Conservation (phyloP, 2,797 vertebrate genomes). For the Crax fasciolata region DNA sequence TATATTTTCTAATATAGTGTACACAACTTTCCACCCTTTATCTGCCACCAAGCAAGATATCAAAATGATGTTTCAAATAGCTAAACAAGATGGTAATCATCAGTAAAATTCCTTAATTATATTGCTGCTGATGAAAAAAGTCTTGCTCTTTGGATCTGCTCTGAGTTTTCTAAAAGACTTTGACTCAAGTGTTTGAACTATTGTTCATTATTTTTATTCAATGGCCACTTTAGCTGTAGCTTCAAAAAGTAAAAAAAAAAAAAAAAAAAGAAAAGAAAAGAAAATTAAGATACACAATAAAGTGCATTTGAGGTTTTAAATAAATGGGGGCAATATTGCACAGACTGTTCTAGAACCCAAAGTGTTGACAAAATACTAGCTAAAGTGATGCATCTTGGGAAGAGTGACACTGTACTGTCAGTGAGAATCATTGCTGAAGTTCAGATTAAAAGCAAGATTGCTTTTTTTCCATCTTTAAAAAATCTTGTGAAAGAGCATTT, state of each 20-base stretch:
- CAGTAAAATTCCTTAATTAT: neutral
- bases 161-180: neutral
- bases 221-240: neutral
- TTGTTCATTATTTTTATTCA: neutral
- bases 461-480: neutral
- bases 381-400: neutral
- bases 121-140: neutral
- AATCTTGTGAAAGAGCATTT: neutral
- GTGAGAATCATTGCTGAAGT: neutral
- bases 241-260: neutral
- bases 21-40: neutral
- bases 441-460: neutral
- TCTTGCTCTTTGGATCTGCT: neutral
- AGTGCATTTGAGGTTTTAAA: neutral
- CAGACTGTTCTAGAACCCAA: neutral
- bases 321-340: neutral
- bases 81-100: accelerated
- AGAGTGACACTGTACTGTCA: neutral
- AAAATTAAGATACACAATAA: neutral
- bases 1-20: neutral
- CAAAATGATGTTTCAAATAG: neutral
- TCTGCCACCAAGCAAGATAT: neutral
- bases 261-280: neutral
- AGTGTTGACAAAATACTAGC: neutral
- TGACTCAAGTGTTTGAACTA: neutral